Evolutionary conservation across 2,797 vertebrate species (phyloP), one percentile per base, ranked within the genome.

Genomic region (Brachymystax lenok): DNA sequence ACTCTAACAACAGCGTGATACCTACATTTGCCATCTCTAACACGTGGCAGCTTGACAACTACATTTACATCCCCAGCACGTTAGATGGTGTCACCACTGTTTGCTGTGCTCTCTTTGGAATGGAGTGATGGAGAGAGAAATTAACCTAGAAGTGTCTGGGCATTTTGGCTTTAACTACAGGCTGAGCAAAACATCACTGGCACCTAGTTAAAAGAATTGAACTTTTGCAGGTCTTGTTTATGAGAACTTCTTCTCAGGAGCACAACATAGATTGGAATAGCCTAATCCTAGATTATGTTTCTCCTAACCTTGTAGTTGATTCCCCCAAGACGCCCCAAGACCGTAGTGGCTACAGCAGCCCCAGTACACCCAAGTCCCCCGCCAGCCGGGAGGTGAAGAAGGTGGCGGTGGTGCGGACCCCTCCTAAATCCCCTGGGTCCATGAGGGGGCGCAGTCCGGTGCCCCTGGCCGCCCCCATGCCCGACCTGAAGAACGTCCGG

Each of bases 361-460:
- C 97, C 5, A 96, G 96, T 84, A 97, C 96, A 69, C 95, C 95
- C 0, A 95, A 95, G 52, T 96, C 96, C 28, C 96, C 96, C 0
- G 90, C 96, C 74, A 94, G 92, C 89, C 95, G 92, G 93, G 93
- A 88, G 21, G 71, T 94, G 21, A 92, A 91, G 82, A 93, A 92
- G 85, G 88, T 98, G 83, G 97, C 96, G 0, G 94, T 98, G 86
- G 96, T 97, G 64, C 95, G 97, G 59, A 97, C 97, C 0, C 96
- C 96, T 0, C 96, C 97, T 5, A 96, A 97, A 86, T 98, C 97
- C 0, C 97, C 97, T 0, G 94, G 95, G 0, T 94, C 96, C 16
- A 90, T 92, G 85, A 96, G 97, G 88, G 95, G 92, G 75, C 95
- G 96, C 40, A 92, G 95, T 0, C 87, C 96, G 0, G 90, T 92